Evolutionary conservation across 2,113 vertebrate genomes (phyloP).

Genomic region (Progne subis): DNA sequence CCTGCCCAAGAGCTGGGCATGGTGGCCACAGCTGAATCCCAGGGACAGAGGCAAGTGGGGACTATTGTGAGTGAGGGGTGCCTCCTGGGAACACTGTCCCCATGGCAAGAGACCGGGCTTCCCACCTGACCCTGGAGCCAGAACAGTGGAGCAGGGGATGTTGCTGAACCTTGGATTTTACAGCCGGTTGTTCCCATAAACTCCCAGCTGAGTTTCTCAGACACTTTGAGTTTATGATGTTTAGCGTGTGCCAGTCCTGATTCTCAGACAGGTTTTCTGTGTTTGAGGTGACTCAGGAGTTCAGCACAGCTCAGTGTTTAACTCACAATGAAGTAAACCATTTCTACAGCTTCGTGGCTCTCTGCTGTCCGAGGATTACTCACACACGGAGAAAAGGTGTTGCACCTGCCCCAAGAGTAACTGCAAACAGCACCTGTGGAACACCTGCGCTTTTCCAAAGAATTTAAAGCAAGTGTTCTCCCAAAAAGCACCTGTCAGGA

Average conservation of each 20-base stretch:
- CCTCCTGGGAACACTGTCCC: too few relatives aligned
- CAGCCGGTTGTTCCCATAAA: neutral
- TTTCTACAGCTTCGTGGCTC: neutral
- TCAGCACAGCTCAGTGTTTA: neutral
- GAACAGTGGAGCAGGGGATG: rapidly evolving
- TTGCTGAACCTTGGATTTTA: neutral
- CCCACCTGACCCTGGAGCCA: neutral
- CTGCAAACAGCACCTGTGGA: neutral
- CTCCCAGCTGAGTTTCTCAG: neutral
- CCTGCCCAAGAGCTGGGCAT: neutral
- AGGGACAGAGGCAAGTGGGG: rapidly evolving
- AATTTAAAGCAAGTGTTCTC: neutral
- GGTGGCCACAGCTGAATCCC: rapidly evolving
- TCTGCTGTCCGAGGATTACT: neutral
- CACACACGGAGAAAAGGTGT: neutral
- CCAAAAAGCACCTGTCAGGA: rapidly evolving
- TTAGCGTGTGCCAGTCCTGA: neutral
- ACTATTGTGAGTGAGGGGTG: neutral
- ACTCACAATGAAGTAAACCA: rapidly evolving
- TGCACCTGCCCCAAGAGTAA: neutral
- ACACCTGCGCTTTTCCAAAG: neutral
- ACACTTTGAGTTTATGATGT: neutral
- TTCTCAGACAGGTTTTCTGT: neutral
- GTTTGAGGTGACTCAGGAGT: constrained; percentile 1
- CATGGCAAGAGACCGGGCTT: rapidly evolving